phyloP scores from a whole-genome alignment of 1,140 invertebrate genomes.

The Bilobella aurantiaca region DNA sequence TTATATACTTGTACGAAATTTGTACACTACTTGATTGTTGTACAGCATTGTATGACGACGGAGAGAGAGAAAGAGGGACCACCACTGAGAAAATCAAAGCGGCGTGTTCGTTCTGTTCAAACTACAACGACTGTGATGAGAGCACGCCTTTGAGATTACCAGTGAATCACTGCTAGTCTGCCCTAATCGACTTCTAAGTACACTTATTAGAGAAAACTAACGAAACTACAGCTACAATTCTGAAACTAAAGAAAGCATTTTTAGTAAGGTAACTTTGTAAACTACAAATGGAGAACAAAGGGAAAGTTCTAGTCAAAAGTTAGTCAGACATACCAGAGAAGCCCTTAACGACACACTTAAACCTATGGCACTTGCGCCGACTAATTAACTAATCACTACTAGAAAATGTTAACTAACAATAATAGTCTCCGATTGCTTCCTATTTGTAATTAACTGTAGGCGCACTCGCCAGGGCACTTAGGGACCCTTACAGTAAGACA shows the following conservation, averaged over 20 bases:
- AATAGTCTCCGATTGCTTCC: too few species aligned
- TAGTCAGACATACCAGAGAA: not conserved
- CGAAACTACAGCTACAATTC: not conserved
- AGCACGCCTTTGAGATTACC: conserved; percentile 36
- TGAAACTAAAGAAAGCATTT: not conserved
- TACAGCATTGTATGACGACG: too few species aligned
- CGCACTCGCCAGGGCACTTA: too few species aligned
- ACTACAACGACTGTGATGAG: conserved; percentile 37
- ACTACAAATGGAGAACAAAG: too few species aligned
- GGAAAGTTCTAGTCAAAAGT: too few species aligned
- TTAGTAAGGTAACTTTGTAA: not conserved
- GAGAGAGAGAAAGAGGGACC: conserved; percentile 23
- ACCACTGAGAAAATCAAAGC: conserved; percentile 33
- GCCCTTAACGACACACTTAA: too few species aligned
- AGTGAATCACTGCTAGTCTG: conserved; percentile 10
- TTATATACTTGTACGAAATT: conserved; percentile 1
- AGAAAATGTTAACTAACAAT: too few species aligned
- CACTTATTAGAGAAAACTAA: not conserved
- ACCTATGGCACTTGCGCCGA: too few species aligned
- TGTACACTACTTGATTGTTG: too few species aligned
- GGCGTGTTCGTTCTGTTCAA: conserved; percentile 37
- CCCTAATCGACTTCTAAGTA: conserved; percentile 3
- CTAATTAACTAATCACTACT: too few species aligned
- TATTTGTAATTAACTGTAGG: too few species aligned
- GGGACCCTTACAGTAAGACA: not conserved